Conservation (phyloP, 2,113 vertebrate genomes). For the Zosterops borbonicus region DNA sequence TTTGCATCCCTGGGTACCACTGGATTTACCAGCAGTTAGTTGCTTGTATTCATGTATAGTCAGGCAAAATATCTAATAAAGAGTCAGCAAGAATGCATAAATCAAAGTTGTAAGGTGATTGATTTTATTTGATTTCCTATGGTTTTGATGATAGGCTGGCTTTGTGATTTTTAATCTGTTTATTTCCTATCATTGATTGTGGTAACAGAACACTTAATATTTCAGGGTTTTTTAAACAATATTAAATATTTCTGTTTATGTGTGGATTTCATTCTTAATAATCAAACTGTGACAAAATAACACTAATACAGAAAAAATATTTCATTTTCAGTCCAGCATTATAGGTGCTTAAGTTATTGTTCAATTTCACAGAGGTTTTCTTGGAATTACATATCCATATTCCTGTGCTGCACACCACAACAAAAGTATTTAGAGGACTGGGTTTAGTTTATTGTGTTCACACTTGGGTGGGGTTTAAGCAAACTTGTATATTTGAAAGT, state of each 20-base stretch:
- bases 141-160: neutral
- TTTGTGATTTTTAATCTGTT: conserved; percentile 33
- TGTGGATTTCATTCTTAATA: conserved; percentile 33
- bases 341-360: conserved; percentile 7
- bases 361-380: neutral
- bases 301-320: conserved; percentile 35
- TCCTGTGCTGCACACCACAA: neutral
- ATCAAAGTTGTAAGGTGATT: conserved; percentile 16
- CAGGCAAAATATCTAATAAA: conserved; percentile 15
- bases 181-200: conserved; percentile 59
- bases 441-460: neutral
- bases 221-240: neutral
- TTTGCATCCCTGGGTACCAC: neutral
- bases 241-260: conserved; percentile 50
- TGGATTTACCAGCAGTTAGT: neutral
- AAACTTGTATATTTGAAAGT: neutral
- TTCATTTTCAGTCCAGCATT: neutral
- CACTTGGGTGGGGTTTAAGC: neutral
- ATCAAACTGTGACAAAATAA: conserved; percentile 45
- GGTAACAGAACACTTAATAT: neutral
- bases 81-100: conserved; percentile 21
- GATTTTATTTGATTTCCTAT: conserved; percentile 38
- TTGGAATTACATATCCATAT: conserved; percentile 30
- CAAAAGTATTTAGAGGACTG: neutral
- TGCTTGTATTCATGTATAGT: neutral